A percentile compares a stretch with the other conserved stretches of the same genome.
phyloP scores from a whole-genome alignment of 2,113 vertebrate species.

The Acrocephalus kingi region DNA sequence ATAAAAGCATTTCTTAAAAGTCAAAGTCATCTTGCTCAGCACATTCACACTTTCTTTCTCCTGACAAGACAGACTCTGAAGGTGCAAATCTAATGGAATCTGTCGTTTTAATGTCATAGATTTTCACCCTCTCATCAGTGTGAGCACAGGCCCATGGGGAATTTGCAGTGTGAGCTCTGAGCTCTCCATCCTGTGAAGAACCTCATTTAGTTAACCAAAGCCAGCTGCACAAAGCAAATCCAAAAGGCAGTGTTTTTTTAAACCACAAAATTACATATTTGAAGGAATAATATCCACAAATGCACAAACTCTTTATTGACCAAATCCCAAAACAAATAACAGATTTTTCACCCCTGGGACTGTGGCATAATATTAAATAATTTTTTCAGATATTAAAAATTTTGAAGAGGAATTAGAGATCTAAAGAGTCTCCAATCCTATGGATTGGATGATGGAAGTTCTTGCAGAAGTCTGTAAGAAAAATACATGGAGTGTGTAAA shows the following conservation, averaged over 20 bases:
- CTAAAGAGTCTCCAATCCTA: neutral
- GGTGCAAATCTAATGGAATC: slow-evolving; percentile 71
- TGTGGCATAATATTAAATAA: neutral
- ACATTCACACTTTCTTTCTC: slow-evolving; percentile 72
- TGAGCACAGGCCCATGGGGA: neutral
- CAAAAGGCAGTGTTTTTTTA: neutral
- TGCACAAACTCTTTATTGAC: neutral
- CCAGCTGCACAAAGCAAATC: neutral
- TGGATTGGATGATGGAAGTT: neutral
- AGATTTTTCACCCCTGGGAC: neutral
- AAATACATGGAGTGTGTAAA: neutral
- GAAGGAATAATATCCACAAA: neutral
- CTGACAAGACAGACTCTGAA: slow-evolving; percentile 50
- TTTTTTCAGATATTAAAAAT: neutral
- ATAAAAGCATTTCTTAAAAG: slow-evolving; percentile 45
- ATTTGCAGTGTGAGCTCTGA: neutral
- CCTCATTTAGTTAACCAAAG: neutral
- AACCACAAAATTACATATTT: neutral
- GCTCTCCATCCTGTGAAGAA: neutral
- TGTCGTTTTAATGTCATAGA: slow-evolving; percentile 57
- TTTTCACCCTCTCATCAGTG: neutral
- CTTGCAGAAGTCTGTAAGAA: neutral
- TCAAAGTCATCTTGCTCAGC: slow-evolving; percentile 56
- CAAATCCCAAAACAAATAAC: neutral
- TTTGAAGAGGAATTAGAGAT: neutral